Conservation (phyloP, 2,797 vertebrate genomes). For the Hippopotamyrus pictus region DNA sequence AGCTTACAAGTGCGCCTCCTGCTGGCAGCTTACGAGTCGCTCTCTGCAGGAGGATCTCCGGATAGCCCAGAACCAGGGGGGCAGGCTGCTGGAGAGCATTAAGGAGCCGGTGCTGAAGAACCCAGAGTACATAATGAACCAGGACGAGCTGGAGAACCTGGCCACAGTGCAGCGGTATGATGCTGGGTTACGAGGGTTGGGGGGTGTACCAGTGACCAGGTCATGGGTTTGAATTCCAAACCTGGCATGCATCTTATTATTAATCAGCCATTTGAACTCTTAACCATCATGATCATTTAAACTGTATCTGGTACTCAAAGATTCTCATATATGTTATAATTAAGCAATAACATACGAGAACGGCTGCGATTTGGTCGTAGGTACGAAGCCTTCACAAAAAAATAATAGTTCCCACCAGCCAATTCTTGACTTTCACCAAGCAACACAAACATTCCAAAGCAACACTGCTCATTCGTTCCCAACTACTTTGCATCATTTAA, state of each 20-base stretch:
- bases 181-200: slow-evolving; percentile 28
- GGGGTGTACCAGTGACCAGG: background rate
- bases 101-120: slow-evolving; percentile 72
- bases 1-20: background rate
- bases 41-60: slow-evolving; percentile 73
- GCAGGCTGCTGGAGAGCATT: slow-evolving; percentile 75
- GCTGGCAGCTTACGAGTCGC: background rate
- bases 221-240: background rate
- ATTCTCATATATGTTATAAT: background rate
- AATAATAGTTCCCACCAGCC: background rate
- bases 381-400: background rate
- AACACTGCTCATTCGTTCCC: background rate
- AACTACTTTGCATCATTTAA: background rate
- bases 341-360: background rate
- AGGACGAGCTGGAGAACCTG: slow-evolving; percentile 87
- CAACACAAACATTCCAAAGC: background rate
- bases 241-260: background rate
- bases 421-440: background rate
- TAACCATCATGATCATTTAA: background rate
- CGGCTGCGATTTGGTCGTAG: background rate
- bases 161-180: slow-evolving; percentile 82
- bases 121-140: slow-evolving; percentile 78
- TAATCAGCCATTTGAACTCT: background rate
- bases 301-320: background rate
- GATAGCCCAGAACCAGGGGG: slow-evolving; percentile 74